These are phyloP conservation scores for Pseudotriccus pelzelni DNA, from an alignment of 2,797 vertebrate genomes.

Conservation along the genomic window DNA sequence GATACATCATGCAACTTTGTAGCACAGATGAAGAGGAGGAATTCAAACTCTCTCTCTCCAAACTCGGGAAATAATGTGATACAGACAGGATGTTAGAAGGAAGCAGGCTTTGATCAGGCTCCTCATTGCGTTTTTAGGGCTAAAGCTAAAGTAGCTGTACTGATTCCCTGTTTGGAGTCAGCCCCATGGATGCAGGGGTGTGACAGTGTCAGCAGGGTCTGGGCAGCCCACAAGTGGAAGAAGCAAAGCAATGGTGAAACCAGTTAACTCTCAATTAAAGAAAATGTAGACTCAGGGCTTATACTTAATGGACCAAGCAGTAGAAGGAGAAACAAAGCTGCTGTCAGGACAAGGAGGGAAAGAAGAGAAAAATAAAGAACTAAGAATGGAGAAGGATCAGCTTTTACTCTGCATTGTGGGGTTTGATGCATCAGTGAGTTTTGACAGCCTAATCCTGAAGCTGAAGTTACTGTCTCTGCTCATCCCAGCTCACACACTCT, in stretches of 20 bases:
- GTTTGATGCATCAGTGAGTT: background rate
- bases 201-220: background rate
- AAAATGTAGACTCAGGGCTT: background rate
- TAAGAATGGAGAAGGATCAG: background rate
- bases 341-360: background rate
- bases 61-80: background rate
- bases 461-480: background rate
- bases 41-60: background rate
- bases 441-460: background rate
- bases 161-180: background rate
- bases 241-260: background rate
- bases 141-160: background rate
- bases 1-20: background rate
- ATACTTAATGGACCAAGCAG: background rate
- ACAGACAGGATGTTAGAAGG: background rate
- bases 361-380: background rate
- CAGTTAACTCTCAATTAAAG: background rate
- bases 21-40: background rate
- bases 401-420: background rate
- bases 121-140: background rate
- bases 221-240: fast-evolving
- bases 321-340: background rate
- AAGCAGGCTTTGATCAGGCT: background rate
- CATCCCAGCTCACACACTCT: background rate
- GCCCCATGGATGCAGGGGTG: background rate